These are phyloP conservation scores for Heterotilapia buettikoferi DNA, from an alignment of 2,113 vertebrate genomes.

Conservation along the genomic window DNA sequence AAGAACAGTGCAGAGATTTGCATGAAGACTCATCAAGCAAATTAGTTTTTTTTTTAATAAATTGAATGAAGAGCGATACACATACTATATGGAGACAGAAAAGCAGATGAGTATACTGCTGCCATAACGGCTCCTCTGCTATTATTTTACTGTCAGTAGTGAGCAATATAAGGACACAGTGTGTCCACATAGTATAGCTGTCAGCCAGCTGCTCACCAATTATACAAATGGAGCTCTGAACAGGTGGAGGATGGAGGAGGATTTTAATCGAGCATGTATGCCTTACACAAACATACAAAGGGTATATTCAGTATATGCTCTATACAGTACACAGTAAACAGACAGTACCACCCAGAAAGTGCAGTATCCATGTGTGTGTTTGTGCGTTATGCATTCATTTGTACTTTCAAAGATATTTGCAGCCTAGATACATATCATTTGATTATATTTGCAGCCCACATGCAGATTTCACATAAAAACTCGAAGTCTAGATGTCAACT, in stretches of 20 bases:
- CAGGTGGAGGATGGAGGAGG: constrained; percentile 47
- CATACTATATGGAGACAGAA: neutral
- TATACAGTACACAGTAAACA: neutral
- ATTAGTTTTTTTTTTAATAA: constrained; percentile 25
- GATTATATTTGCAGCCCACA: constrained; percentile 36
- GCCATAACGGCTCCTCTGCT: constrained; percentile 18
- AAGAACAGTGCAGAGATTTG: constrained; percentile 2
- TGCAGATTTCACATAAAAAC: neutral
- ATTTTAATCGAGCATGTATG: neutral
- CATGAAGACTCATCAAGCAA: constrained; percentile 15
- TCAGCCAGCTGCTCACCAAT: constrained; percentile 51
- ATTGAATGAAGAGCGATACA: neutral
- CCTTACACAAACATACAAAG: constrained; percentile 1
- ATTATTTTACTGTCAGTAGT: constrained; percentile 14
- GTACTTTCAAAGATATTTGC: constrained; percentile 11
- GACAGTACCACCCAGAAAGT: neutral
- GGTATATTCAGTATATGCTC: neutral
- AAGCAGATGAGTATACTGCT: neutral
- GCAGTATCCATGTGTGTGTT: neutral
- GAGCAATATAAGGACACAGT: neutral
- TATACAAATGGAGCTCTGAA: constrained; percentile 47
- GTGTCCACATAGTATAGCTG: constrained; percentile 18
- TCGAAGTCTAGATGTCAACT: neutral
- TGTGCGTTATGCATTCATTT: neutral
- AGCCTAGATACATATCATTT: constrained; percentile 56